Conservation (phyloP, 2,888 invertebrate species). For the Euproctis similis region DNA sequence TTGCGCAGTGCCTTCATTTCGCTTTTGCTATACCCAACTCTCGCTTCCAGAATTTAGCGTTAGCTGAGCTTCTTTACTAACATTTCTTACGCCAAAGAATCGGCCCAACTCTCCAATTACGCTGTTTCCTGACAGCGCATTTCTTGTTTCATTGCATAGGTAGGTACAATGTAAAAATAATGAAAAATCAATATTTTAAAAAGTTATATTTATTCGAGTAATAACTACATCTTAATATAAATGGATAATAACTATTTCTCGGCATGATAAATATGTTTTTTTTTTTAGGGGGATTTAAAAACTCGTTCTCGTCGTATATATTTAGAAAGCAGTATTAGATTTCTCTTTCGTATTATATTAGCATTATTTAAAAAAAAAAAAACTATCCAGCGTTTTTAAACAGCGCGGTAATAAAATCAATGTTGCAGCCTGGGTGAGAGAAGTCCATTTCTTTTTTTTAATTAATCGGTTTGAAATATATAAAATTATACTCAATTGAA, state of each 20-base stretch:
- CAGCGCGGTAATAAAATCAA: constrained; percentile 42
- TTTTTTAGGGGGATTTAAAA: constrained; percentile 61
- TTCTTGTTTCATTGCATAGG: no score
- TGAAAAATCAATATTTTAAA: constrained; percentile 52
- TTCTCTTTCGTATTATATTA: constrained; percentile 48
- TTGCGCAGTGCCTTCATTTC: no score
- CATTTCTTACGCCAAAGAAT: no score
- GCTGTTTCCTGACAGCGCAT: no score
- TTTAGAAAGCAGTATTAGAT: constrained; percentile 64
- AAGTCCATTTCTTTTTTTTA: constrained; percentile 32
- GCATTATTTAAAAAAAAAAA: constrained; percentile 51
- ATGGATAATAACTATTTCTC: constrained; percentile 72
- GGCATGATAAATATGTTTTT: constrained; percentile 72
- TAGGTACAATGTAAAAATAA: no score
- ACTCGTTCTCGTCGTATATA: constrained; percentile 45
- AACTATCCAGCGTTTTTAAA: constrained; percentile 56
- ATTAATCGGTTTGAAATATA: constrained; percentile 13
- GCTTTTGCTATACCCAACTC: no score
- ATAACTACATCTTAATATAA: constrained; percentile 76
- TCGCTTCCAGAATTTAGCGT: no score
- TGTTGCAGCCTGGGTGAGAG: constrained; percentile 43
- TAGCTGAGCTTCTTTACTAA: no score
- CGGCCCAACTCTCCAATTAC: no score
- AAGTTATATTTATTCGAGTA: constrained; percentile 77
- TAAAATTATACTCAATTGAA: constrained; percentile 21